These are phyloP conservation scores for Ormyrus thymus DNA, from an alignment of 2,888 invertebrate species.

Conservation along the genomic window DNA sequence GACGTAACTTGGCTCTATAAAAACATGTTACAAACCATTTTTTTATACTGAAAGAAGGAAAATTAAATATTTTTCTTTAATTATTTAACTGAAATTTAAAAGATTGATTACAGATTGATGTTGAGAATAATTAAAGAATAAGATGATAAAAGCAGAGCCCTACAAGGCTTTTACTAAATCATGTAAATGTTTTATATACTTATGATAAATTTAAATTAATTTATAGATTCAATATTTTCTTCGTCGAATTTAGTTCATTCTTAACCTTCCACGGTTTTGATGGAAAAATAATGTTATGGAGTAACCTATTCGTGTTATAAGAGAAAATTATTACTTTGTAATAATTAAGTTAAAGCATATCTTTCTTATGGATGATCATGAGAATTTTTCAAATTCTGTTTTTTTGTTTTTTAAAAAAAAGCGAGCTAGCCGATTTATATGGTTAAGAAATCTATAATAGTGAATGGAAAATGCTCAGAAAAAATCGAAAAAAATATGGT, in stretches of 20 bases:
- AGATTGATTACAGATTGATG: slow-evolving; percentile 43
- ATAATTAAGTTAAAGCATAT: slow-evolving; percentile 44
- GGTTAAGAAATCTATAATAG: slow-evolving; percentile 34
- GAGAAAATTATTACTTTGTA: slow-evolving; percentile 46
- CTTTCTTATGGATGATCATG: slow-evolving; percentile 31
- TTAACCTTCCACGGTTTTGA: slow-evolving; percentile 26
- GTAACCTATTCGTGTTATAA: slow-evolving; percentile 32
- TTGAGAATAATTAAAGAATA: slow-evolving; percentile 33
- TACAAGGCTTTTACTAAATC: slow-evolving; percentile 43
- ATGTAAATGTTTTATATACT: slow-evolving; percentile 15
- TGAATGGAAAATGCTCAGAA: slow-evolving; percentile 23
- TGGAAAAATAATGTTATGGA: slow-evolving; percentile 30
- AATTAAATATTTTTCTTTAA: slow-evolving; percentile 43
- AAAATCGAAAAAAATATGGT: slow-evolving; percentile 27
- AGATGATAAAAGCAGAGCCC: slow-evolving; percentile 24
- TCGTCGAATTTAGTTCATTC: slow-evolving; percentile 1
- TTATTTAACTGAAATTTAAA: slow-evolving; percentile 44
- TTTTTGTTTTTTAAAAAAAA: slow-evolving; percentile 31
- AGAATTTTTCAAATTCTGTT: slow-evolving; percentile 39
- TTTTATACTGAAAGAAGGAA: slow-evolving; percentile 34
- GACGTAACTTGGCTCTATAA: slow-evolving; percentile 45
- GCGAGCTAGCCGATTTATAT: slow-evolving; percentile 30
- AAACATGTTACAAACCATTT: slow-evolving; percentile 43
- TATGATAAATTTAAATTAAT: slow-evolving; percentile 25
- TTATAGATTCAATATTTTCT: slow-evolving; percentile 15